Conservation (phyloP, 2,888 invertebrate genomes). For the Leptarthrus brevirostris region DNA sequence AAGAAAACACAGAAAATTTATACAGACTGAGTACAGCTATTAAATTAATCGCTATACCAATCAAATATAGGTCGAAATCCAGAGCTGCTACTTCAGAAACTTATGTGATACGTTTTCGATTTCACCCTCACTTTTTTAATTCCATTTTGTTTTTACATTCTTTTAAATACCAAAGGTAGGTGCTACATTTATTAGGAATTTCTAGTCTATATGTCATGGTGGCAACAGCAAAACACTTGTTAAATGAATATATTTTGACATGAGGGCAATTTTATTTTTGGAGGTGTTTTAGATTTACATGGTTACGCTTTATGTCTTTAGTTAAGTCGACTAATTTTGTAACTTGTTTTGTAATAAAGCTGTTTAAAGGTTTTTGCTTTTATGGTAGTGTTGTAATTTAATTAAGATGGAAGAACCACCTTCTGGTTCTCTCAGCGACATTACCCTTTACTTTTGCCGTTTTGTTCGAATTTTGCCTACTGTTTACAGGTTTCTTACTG, state of each 20-base stretch:
- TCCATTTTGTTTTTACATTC: neutral
- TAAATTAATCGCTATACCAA: neutral
- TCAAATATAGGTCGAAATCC: neutral
- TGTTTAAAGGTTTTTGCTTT: no score
- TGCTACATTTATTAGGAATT: no score
- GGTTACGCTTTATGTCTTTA: neutral
- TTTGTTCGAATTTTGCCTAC: no score
- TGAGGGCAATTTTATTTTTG: neutral
- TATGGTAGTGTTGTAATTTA: no score
- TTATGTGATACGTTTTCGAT: no score
- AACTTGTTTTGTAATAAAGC: neutral
- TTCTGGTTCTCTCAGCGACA: no score
- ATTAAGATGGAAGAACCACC: no score
- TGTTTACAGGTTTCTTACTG: no score
- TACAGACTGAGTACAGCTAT: conserved; percentile 31
- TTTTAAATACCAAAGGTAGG: conserved; percentile 29
- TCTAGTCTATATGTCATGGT: no score
- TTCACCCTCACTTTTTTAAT: no score
- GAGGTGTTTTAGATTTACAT: neutral
- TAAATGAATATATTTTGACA: neutral
- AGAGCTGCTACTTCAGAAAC: neutral
- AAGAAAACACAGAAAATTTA: neutral
- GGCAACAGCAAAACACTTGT: neutral
- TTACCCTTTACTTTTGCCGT: no score
- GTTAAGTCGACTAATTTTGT: neutral